A percentile compares a stretch with the other conserved stretches of the same genome.
Conservation (phyloP, 2,797 vertebrate species). For the Syngnathus acus region DNA sequence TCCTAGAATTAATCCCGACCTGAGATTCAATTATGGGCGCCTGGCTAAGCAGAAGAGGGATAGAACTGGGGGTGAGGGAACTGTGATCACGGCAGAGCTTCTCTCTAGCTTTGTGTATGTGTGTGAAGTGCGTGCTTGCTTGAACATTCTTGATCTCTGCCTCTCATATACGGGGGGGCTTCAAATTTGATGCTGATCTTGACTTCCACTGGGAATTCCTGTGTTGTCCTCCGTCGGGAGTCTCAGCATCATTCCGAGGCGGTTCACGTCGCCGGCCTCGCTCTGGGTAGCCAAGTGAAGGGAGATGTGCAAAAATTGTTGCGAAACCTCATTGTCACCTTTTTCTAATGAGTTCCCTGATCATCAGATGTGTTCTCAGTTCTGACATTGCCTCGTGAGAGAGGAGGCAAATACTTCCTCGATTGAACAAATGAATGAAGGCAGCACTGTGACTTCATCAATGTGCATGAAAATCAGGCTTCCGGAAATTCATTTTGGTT, state of each 20-base stretch:
- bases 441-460: constrained; percentile 53
- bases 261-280: constrained; percentile 44
- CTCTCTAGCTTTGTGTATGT: constrained; percentile 30
- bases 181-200: constrained; percentile 29
- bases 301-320: constrained; percentile 58
- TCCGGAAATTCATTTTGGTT: constrained; percentile 66
- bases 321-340: constrained; percentile 80
- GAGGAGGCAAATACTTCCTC: constrained; percentile 35
- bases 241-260: constrained; percentile 41
- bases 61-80: constrained; percentile 36
- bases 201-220: constrained; percentile 21
- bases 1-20: constrained; percentile 99
- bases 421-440: constrained; percentile 25
- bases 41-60: constrained; percentile 73
- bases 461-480: constrained; percentile 56
- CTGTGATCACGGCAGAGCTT: constrained; percentile 34
- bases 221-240: constrained; percentile 22
- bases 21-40: constrained; percentile 89
- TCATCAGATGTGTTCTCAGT: constrained; percentile 55
- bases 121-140: constrained; percentile 36
- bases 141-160: constrained; percentile 36
- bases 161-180: constrained; percentile 21
- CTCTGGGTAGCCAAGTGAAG: constrained; percentile 38
- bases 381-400: constrained; percentile 44
- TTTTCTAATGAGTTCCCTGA: constrained; percentile 74